phyloP scores from a whole-genome alignment of 2,797 vertebrate species.

The Tinamus major region DNA sequence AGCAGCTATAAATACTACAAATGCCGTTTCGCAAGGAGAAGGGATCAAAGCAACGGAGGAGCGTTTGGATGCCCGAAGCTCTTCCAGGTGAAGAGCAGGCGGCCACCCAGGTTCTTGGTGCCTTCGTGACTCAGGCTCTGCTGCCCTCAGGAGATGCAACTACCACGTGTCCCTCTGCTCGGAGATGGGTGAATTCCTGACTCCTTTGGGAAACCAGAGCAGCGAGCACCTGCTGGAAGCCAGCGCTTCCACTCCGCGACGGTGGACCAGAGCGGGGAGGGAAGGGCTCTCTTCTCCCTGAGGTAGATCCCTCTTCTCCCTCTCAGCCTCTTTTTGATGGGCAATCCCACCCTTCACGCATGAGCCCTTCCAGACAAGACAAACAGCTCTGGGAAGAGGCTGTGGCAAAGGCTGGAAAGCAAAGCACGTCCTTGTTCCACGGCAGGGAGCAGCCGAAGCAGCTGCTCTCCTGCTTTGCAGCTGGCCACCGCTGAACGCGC shows the following conservation, averaged over 20 bases:
- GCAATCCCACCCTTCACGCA: neutral
- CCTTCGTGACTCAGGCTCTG: rapidly evolving
- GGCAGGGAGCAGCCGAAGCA: neutral
- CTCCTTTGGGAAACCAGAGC: neutral
- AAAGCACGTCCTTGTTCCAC: neutral
- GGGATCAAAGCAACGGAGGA: neutral
- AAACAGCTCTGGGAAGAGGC: neutral
- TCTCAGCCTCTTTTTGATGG: rapidly evolving
- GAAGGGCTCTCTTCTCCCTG: neutral
- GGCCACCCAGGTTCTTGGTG: neutral
- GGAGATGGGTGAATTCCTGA: rapidly evolving
- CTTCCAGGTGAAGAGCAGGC: neutral
- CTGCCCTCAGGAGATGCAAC: neutral
- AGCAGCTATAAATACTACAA: neutral
- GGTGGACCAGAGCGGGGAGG: neutral
- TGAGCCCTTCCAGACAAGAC: neutral
- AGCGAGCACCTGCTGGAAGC: neutral
- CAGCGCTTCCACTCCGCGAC: neutral
- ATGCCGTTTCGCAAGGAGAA: neutral
- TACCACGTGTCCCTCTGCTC: rapidly evolving
- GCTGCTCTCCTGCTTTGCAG: too few relatives aligned
- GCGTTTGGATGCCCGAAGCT: neutral
- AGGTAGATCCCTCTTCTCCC: neutral
- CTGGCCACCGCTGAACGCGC: too few relatives aligned
- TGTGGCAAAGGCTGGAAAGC: neutral